Percentiles rank a stretch among this genome's conserved stretches.
These are phyloP conservation scores for Rhinogobio ventralis DNA, from an alignment of 2,797 vertebrate genomes.

Conservation along the genomic window DNA sequence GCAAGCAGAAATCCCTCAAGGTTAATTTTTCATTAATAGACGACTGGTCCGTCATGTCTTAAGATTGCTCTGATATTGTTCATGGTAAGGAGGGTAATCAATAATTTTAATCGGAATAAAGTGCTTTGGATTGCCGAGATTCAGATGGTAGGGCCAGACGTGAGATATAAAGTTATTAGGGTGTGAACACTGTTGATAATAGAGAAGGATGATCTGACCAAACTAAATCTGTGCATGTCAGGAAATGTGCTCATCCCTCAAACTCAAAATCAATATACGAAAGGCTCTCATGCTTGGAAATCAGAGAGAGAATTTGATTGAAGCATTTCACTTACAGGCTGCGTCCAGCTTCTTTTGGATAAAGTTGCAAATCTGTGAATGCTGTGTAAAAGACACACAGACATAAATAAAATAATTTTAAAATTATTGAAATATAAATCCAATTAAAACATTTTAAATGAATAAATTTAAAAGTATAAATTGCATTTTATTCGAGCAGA, in stretches of 20 bases:
- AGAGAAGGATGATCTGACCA: conserved; percentile 72
- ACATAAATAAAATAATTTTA: neutral
- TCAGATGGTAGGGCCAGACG: conserved; percentile 21
- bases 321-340: conserved; percentile 1
- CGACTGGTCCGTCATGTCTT: neutral
- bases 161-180: conserved; percentile 74
- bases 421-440: neutral
- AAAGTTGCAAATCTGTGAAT: neutral
- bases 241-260: conserved; percentile 62
- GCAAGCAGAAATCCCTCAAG: conserved; percentile 34
- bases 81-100: conserved; percentile 30
- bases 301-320: conserved; percentile 55
- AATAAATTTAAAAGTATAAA: neutral
- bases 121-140: neutral
- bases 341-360: neutral
- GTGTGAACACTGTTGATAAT: conserved; percentile 77
- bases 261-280: conserved; percentile 81
- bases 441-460: neutral
- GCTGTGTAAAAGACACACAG: neutral
- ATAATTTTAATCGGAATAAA: conserved; percentile 47
- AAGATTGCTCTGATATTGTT: conserved; percentile 36
- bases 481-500: neutral
- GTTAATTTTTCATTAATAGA: conserved; percentile 46
- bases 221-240: conserved; percentile 65
- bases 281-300: conserved; percentile 59